phyloP scores from a whole-genome alignment of 2,888 invertebrate genomes.

The Rapana venosa region DNA sequence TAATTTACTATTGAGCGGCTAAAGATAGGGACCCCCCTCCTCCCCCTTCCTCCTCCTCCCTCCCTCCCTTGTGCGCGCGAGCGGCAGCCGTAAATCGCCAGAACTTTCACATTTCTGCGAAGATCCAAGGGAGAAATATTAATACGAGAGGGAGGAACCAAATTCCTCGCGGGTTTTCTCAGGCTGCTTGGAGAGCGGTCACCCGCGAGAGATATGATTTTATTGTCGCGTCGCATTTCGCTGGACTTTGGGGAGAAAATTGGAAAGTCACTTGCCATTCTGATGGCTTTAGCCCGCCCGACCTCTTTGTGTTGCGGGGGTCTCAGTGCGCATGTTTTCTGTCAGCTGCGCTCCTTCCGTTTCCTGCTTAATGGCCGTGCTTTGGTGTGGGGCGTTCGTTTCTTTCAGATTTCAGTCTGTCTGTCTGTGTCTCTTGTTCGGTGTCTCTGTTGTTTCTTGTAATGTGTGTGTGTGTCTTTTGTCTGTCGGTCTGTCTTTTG shows the following conservation, averaged over 20 bases:
- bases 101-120: constrained; percentile 44
- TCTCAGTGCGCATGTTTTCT: constrained; percentile 32
- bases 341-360: constrained; percentile 21
- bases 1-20: constrained; percentile 54
- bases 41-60: constrained; percentile 38
- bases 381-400: neutral
- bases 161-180: constrained; percentile 29
- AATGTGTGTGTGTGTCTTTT: too few species aligned
- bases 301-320: neutral
- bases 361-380: neutral
- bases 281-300: constrained; percentile 35
- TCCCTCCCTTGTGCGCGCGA: neutral
- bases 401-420: neutral
- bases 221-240: constrained; percentile 34
- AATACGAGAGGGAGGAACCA: neutral
- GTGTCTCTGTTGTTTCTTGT: too few species aligned
- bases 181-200: constrained; percentile 15
- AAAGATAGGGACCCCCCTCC: constrained; percentile 48
- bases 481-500: too few species aligned
- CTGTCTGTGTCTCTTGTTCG: neutral
- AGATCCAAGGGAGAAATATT: constrained; percentile 37
- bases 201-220: constrained; percentile 36
- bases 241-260: constrained; percentile 28
- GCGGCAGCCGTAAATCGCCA: neutral
- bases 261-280: constrained; percentile 33